Evolutionary conservation across 2,888 invertebrate species (phyloP).

Genomic region (Megamerina dolium): DNA sequence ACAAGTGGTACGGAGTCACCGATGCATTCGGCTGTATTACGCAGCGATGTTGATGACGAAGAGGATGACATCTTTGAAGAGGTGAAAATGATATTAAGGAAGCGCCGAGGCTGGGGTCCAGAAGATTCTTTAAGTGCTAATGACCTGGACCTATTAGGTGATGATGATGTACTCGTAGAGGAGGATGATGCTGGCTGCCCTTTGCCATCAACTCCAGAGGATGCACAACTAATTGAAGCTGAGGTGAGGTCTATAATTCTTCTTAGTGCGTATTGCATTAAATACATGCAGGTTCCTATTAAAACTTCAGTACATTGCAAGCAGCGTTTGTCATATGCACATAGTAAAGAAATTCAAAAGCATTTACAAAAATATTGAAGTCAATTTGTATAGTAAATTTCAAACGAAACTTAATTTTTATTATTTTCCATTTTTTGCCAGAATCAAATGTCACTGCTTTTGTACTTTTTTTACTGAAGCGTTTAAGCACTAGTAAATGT

Average conservation of each 20-base stretch:
- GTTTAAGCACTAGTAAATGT: no score
- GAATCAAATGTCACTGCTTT: no score
- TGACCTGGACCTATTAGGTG: conserved; percentile 43
- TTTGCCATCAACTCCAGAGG: conserved; percentile 79
- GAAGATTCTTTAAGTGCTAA: conserved; percentile 41
- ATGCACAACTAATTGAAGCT: conserved; percentile 74
- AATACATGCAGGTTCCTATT: background rate
- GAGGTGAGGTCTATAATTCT: conserved; percentile 62
- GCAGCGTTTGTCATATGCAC: no score
- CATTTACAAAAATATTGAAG: background rate
- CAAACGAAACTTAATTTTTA: no score
- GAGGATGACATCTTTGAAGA: conserved; percentile 44
- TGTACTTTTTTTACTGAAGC: no score
- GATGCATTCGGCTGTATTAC: conserved; percentile 20
- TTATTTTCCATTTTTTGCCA: no score
- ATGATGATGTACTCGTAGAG: conserved; percentile 45
- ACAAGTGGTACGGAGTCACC: conserved; percentile 27
- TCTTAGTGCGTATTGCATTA: no score
- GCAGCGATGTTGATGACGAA: conserved; percentile 26
- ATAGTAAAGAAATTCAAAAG: background rate
- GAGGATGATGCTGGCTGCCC: conserved; percentile 81
- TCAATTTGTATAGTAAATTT: no score
- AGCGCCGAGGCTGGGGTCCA: conserved; percentile 46
- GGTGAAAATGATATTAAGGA: conserved; percentile 45
- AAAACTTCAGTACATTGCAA: background rate